A percentile compares a stretch with the other conserved stretches of the same genome.
These are phyloP conservation scores for Danio rerio DNA, from an alignment of 2,113 vertebrate species.

Conservation along the genomic window GRCz12tu NC_133190.1:46441501-46442000, in stretches of 20 bases:
- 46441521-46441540: not conserved
- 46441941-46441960: no score
- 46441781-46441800: not conserved
- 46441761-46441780: not conserved
- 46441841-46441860: no score
- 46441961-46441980: no score
- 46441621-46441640: slow-evolving; percentile 14
- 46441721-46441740: not conserved
- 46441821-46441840: no score
- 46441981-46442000: no score
- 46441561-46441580: slow-evolving; percentile 17
- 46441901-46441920: no score
- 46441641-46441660: not conserved
- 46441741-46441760: not conserved
- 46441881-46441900: no score
- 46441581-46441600: slow-evolving; percentile 28
- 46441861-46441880: no score
- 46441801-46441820: no score
- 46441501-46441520: not conserved
- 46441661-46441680: slow-evolving; percentile 42
- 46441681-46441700: slow-evolving; percentile 24
- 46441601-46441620: slow-evolving; percentile 21
- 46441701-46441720: slow-evolving; percentile 5
- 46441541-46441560: not conserved
- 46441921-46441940: no score